phyloP scores from a whole-genome alignment of 2,888 invertebrate species.

The Apocheima hispidaria region DNA sequence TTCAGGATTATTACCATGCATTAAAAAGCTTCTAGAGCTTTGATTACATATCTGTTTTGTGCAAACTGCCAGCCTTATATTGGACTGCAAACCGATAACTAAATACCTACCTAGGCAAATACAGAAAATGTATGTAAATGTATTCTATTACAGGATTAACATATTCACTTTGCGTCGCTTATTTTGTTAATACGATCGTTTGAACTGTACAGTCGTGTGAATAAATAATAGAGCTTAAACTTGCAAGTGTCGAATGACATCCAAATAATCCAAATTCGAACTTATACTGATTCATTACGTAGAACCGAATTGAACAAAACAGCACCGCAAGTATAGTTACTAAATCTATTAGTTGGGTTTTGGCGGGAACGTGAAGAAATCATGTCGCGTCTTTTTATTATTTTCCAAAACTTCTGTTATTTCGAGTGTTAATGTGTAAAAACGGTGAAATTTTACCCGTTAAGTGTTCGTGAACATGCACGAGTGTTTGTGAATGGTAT shows the following conservation, averaged over 20 bases:
- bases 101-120: slow-evolving; percentile 39
- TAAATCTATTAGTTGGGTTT: too few species aligned
- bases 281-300: too few species aligned
- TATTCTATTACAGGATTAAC: slow-evolving; percentile 66
- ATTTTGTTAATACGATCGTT: slow-evolving; percentile 44
- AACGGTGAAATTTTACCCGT: too few species aligned
- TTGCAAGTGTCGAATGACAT: neutral
- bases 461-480: too few species aligned
- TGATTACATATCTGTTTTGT: neutral
- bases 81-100: slow-evolving; percentile 60
- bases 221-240: slow-evolving; percentile 18
- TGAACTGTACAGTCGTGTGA: slow-evolving; percentile 26
- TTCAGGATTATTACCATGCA: neutral
- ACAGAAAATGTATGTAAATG: slow-evolving; percentile 60
- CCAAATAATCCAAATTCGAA: too few species aligned
- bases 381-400: too few species aligned
- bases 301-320: neutral
- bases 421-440: too few species aligned
- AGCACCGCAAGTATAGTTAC: too few species aligned
- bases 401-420: too few species aligned
- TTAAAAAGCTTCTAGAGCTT: neutral
- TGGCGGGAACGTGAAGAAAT: too few species aligned
- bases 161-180: slow-evolving; percentile 48
- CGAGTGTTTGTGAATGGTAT: too few species aligned
- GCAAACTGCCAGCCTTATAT: slow-evolving; percentile 63